A percentile compares a stretch with the other conserved stretches of the same genome.
phyloP scores from a whole-genome alignment of 2,797 vertebrate genomes.

The Melopsittacus undulatus region DNA sequence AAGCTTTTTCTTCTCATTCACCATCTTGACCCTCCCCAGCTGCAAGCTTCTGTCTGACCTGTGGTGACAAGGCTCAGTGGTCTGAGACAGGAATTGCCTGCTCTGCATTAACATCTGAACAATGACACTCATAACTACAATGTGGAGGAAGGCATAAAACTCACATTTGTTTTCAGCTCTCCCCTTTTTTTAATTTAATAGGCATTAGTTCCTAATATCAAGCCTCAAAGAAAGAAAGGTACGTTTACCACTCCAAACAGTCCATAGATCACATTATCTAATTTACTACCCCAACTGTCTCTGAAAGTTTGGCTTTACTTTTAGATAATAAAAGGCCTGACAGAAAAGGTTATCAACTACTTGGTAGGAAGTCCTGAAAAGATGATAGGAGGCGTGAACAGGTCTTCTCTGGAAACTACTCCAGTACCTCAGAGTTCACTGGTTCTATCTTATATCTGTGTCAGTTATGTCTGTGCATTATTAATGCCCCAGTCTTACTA shows the following conservation, averaged over 20 bases:
- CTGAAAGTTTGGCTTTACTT: not conserved
- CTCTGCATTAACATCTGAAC: not conserved
- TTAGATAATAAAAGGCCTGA: not conserved
- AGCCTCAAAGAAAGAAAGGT: not conserved
- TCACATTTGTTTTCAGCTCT: not conserved
- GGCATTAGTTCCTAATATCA: not conserved
- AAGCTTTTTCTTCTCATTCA: slow-evolving; percentile 43
- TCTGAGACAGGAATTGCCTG: not conserved
- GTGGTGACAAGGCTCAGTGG: not conserved
- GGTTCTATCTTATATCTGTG: not conserved
- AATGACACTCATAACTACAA: not conserved
- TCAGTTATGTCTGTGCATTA: not conserved
- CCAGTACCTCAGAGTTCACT: not conserved
- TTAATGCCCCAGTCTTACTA: not conserved
- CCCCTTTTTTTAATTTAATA: not conserved
- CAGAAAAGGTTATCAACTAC: not conserved
- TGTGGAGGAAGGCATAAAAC: not conserved
- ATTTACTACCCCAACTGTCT: not conserved
- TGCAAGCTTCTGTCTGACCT: slow-evolving; percentile 32
- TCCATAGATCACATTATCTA: not conserved
- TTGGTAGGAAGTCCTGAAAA: not conserved
- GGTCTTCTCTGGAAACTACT: not conserved
- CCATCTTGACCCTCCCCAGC: not conserved
- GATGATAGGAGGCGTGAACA: not conserved
- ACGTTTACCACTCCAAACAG: not conserved